Conservation (phyloP, 2,888 invertebrate species). For the Tiphia femorata region DNA sequence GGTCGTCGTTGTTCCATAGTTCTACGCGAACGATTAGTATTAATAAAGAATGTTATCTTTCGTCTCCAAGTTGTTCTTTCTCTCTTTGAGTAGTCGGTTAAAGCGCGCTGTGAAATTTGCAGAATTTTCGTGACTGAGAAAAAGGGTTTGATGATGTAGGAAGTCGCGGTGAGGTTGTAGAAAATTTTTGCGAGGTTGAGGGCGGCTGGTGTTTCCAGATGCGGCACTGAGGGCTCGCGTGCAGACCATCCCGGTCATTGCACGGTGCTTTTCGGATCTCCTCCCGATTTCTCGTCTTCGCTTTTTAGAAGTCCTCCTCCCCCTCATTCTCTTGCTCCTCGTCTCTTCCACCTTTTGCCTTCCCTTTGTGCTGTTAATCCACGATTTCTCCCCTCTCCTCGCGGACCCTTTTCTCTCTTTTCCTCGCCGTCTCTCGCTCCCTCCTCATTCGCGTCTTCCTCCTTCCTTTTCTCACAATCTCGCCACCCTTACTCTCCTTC, state of each 20-base stretch:
- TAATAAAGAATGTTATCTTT: no score
- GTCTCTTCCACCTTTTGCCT: conserved; percentile 44
- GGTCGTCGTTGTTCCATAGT: no score
- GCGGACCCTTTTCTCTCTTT: conserved; percentile 18
- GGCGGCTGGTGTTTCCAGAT: conserved; percentile 3
- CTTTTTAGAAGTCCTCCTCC: conserved; percentile 32
- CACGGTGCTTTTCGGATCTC: conserved; percentile 54
- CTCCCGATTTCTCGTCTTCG: conserved; percentile 50
- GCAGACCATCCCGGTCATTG: conserved; percentile 58
- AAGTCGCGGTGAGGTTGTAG: no score
- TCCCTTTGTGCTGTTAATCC: conserved; percentile 57
- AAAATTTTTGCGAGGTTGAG: no score
- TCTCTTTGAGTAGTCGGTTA: no score
- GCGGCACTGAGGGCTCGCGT: conserved; percentile 40
- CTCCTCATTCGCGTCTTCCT: conserved; percentile 4
- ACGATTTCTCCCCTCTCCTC: conserved; percentile 26
- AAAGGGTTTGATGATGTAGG: no score
- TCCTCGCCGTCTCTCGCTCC: conserved; percentile 15
- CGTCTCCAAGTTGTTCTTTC: no score
- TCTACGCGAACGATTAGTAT: no score
- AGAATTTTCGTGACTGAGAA: no score
- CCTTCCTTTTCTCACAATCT: conserved; percentile 23
- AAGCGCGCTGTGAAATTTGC: no score
- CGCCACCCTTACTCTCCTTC: conserved; percentile 1
- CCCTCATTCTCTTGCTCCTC: no score